A percentile compares a stretch with the other conserved stretches of the same genome.
phyloP scores from a whole-genome alignment of 2,888 invertebrate genomes.

The Camptogramma bilineatum region DNA sequence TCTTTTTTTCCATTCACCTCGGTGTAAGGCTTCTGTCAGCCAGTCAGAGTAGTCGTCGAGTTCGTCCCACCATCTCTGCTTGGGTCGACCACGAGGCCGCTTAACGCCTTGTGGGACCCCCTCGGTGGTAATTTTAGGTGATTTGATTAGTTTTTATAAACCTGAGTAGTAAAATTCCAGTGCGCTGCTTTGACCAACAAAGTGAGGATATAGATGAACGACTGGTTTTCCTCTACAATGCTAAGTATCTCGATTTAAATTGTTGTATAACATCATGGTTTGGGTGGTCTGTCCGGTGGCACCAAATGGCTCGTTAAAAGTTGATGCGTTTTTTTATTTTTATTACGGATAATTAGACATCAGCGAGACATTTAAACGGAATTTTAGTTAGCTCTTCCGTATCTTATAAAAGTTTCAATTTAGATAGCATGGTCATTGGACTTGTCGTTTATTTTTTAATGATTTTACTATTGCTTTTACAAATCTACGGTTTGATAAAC shows the following conservation, averaged over 20 bases:
- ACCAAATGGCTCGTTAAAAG: constrained; percentile 24
- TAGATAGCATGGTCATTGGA: not conserved
- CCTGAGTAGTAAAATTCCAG: no score
- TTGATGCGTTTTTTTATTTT: constrained; percentile 31
- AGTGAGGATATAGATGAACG: no score
- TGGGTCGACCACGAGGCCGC: no score
- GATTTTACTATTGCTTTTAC: constrained; percentile 1
- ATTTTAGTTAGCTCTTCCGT: constrained; percentile 24
- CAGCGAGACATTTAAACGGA: constrained; percentile 19
- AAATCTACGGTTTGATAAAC: not conserved
- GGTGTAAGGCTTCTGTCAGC: no score
- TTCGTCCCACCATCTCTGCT: no score
- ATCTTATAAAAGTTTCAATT: not conserved
- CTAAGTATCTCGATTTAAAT: constrained; percentile 27
- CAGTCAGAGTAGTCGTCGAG: no score
- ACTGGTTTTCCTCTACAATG: constrained; percentile 13
- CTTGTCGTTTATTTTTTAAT: constrained; percentile 2
- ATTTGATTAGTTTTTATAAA: no score
- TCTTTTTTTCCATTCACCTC: no score
- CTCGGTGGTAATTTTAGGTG: no score
- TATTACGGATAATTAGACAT: constrained; percentile 31
- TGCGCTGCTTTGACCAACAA: no score
- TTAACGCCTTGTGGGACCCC: no score
- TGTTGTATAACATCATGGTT: constrained; percentile 23
- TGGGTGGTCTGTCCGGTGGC: constrained; percentile 34